Conservation (phyloP, 1,140 invertebrate species). For the Cyphomyrmex costatus region DNA sequence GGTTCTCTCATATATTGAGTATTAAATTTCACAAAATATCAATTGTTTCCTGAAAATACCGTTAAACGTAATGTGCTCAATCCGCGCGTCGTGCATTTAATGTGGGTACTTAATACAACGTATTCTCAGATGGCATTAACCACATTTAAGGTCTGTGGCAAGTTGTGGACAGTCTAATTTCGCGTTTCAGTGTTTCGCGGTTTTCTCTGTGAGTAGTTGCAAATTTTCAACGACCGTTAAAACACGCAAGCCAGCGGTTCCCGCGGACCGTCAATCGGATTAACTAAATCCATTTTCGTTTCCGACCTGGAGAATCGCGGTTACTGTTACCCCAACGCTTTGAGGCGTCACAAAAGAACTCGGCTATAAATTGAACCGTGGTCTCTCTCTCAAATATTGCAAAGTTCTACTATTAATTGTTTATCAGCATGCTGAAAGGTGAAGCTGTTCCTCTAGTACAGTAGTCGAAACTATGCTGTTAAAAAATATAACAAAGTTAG, state of each 20-base stretch:
- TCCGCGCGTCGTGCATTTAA: not conserved
- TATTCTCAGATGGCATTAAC: conserved; percentile 13
- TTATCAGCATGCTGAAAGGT: not conserved
- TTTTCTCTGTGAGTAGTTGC: conserved; percentile 40
- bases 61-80: not conserved
- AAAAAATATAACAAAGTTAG: not conserved
- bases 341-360: conserved; percentile 45
- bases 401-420: conserved; percentile 39
- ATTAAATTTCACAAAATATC: not conserved
- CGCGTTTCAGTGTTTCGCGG: conserved; percentile 43
- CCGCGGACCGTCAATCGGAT: conserved; percentile 54
- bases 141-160: not conserved
- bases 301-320: conserved; percentile 39
- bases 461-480: not conserved
- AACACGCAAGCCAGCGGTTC: conserved; percentile 49
- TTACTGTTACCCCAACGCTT: conserved; percentile 33
- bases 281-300: conserved; percentile 62
- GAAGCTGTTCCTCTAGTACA: not conserved
- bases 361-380: conserved; percentile 1
- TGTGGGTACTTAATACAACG: not conserved
- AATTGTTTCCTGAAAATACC: not conserved
- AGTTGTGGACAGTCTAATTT: conserved; percentile 18
- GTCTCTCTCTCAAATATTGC: conserved; percentile 31
- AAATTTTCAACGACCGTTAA: conserved; percentile 57
- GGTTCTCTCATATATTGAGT: not conserved